Conservation (phyloP, 2,113 vertebrate genomes). For the Suricata suricatta region DNA sequence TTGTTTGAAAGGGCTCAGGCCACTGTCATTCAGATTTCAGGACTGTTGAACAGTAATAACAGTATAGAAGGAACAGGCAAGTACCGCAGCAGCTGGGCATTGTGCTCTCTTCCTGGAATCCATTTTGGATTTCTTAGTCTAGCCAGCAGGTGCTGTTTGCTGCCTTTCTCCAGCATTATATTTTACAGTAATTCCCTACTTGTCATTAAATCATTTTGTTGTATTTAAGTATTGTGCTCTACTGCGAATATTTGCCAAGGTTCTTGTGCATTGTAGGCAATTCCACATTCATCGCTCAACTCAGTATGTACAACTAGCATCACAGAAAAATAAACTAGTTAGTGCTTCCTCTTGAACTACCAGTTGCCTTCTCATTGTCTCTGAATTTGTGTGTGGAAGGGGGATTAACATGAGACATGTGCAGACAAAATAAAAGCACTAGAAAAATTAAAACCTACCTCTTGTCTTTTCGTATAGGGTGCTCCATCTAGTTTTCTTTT, state of each 20-base stretch:
- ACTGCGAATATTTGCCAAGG: conserved; percentile 77
- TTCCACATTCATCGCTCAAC: conserved; percentile 52
- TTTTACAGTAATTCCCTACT: conserved; percentile 82
- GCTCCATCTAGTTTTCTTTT: not conserved
- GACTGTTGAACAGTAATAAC: conserved; percentile 86
- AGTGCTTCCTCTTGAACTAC: not conserved
- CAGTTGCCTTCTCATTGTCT: not conserved
- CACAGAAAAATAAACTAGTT: conserved; percentile 30
- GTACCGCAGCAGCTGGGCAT: conserved; percentile 77
- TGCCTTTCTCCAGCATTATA: conserved; percentile 73
- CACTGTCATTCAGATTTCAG: conserved; percentile 88
- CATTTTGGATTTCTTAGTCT: conserved; percentile 85
- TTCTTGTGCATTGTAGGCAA: conserved; percentile 77
- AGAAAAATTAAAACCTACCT: not conserved
- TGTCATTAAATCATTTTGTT: conserved; percentile 84
- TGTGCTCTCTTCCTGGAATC: conserved; percentile 83
- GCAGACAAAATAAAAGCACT: not conserved
- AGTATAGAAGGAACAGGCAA: conserved; percentile 84
- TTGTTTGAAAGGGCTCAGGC: conserved; percentile 88
- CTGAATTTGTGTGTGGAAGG: not conserved
- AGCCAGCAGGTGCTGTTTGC: conserved; percentile 80
- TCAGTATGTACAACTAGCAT: not conserved
- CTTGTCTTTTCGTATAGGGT: not conserved
- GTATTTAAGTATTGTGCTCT: conserved; percentile 78
- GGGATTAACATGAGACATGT: not conserved